Percentiles rank a stretch among this genome's conserved stretches.
Evolutionary conservation across 2,797 vertebrate genomes (phyloP).

Genomic region (Enteromius anoplus): DNA sequence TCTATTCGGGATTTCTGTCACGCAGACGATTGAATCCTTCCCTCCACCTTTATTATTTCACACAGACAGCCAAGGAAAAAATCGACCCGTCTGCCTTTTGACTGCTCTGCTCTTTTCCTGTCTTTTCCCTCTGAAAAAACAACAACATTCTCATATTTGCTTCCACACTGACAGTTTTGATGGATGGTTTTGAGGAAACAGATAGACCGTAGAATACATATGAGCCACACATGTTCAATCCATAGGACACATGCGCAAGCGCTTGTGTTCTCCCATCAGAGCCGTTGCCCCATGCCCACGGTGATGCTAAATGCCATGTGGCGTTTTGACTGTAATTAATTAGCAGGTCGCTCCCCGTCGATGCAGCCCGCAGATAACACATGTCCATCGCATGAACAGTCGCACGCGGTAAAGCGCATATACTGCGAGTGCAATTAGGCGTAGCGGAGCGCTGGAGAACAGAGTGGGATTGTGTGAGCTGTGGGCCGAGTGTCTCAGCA

Average conservation of each 20-base stretch:
- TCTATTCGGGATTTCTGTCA: constrained; percentile 25
- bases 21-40: neutral
- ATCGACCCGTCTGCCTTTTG: constrained; percentile 43
- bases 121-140: constrained; percentile 41
- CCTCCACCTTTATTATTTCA: constrained; percentile 32
- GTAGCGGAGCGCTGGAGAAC: constrained; percentile 39
- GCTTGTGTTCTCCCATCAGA: neutral
- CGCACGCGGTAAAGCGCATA: constrained; percentile 25
- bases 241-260: constrained; percentile 36
- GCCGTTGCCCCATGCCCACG: constrained; percentile 7
- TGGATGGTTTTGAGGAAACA: constrained; percentile 53
- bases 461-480: constrained; percentile 48
- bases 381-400: constrained; percentile 49
- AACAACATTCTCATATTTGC: constrained; percentile 50
- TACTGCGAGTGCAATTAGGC: constrained; percentile 46
- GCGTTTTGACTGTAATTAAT: constrained; percentile 41
- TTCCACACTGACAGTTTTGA: constrained; percentile 56
- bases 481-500: constrained; percentile 24
- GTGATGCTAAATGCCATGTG: constrained; percentile 38
- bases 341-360: constrained; percentile 12
- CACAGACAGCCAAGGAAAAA: constrained; percentile 20
- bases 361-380: constrained; percentile 28
- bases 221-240: constrained; percentile 52
- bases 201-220: constrained; percentile 46
- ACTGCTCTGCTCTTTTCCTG: constrained; percentile 25